A percentile compares a stretch with the other conserved stretches of the same genome.
Evolutionary conservation across 2,113 vertebrate genomes (phyloP).

Genomic region (Eolophus roseicapilla): DNA sequence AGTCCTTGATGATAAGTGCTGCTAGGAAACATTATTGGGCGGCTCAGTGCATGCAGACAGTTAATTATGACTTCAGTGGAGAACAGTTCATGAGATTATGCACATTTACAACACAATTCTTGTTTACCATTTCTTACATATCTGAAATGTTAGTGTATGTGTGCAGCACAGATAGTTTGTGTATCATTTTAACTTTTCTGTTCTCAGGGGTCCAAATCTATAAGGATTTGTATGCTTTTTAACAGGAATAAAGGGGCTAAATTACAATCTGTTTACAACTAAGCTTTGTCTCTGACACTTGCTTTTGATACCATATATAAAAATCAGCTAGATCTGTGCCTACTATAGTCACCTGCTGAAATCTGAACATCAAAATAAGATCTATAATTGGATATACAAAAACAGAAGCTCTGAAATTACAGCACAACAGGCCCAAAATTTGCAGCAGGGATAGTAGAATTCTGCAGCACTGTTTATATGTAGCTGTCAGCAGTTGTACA

Average conservation of each 20-base stretch:
- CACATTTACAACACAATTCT: slow-evolving; percentile 57
- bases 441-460: slow-evolving; percentile 7
- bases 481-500: neutral
- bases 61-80: slow-evolving; percentile 67
- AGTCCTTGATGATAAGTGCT: slow-evolving; percentile 45
- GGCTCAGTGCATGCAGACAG: slow-evolving; percentile 1
- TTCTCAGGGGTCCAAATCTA: neutral
- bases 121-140: slow-evolving; percentile 49
- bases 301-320: slow-evolving; percentile 1
- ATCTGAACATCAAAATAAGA: slow-evolving; percentile 46
- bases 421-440: neutral
- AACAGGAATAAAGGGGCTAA: neutral
- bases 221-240: slow-evolving; percentile 3
- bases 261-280: slow-evolving; percentile 18
- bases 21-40: slow-evolving; percentile 25
- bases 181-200: slow-evolving; percentile 20
- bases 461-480: neutral
- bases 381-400: slow-evolving; percentile 41
- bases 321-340: slow-evolving; percentile 15
- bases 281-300: slow-evolving; percentile 2
- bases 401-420: slow-evolving; percentile 37
- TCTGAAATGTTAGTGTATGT: neutral
- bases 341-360: slow-evolving; percentile 48
- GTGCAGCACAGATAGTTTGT: slow-evolving; percentile 11
- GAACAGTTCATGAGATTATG: slow-evolving; percentile 55